Percentiles rank a stretch among this genome's conserved stretches.
Conservation (phyloP, 2,113 vertebrate genomes). For the Rhagologus leucostigma region DNA sequence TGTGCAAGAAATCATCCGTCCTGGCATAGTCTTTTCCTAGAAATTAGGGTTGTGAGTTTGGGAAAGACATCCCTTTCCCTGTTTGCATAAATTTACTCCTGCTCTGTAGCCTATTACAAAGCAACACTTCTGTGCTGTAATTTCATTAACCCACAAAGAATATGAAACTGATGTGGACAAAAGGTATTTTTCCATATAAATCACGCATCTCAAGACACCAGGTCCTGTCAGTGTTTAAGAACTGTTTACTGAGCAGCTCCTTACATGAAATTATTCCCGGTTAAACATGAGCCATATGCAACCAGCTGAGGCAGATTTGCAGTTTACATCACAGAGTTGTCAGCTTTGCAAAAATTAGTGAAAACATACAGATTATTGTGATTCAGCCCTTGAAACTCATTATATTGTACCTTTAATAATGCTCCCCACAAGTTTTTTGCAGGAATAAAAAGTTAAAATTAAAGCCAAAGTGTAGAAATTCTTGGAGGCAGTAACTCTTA, state of each 20-base stretch:
- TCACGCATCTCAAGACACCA: not conserved
- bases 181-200: not conserved
- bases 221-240: not conserved
- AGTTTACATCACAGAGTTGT: conserved; percentile 26
- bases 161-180: not conserved
- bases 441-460: not conserved
- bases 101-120: not conserved
- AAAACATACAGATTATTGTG: not conserved
- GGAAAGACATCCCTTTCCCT: not conserved
- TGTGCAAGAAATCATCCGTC: not conserved
- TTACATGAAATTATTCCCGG: not conserved
- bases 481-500: not conserved
- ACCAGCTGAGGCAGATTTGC: not conserved
- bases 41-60: not conserved
- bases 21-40: not conserved
- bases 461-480: not conserved
- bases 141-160: not conserved
- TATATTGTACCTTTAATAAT: not conserved
- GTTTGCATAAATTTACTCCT: not conserved
- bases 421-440: not conserved
- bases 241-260: not conserved
- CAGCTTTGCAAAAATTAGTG: conserved; percentile 19
- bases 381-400: not conserved
- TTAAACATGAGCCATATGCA: conserved; percentile 3
- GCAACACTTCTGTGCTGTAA: not conserved